Evolutionary conservation across 2,797 vertebrate species (phyloP).

Genomic region (Melanotaenia nigrans): DNA sequence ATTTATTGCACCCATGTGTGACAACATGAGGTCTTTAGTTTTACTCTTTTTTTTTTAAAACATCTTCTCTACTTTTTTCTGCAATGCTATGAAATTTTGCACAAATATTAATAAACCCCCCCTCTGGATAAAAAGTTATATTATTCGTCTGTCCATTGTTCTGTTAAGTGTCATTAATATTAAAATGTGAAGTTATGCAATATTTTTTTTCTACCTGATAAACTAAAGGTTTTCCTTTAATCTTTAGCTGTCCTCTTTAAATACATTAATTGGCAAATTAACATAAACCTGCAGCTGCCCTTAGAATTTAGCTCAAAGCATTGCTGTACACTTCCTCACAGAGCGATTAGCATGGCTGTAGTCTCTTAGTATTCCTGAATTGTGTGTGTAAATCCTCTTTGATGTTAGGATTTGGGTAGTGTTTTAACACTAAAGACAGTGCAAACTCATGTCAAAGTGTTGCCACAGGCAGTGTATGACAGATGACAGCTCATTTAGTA

Average conservation of each 20-base stretch:
- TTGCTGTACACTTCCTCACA: not conserved
- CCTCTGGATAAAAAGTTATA: not conserved
- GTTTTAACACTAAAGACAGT: constrained; percentile 27
- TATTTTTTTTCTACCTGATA: not conserved
- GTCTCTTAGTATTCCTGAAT: constrained; percentile 1
- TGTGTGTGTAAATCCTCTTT: constrained; percentile 1
- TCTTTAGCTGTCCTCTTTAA: not conserved
- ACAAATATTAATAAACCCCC: not conserved
- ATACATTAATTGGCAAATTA: not conserved
- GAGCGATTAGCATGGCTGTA: constrained; percentile 2
- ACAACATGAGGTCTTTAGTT: not conserved
- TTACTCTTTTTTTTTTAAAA: not conserved
- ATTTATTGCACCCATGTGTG: not conserved
- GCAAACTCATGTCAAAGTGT: not conserved
- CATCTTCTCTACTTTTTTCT: not conserved
- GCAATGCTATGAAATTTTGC: not conserved
- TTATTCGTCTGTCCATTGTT: not conserved
- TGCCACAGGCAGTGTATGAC: constrained; percentile 18
- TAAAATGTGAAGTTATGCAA: not conserved
- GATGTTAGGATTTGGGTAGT: constrained; percentile 21
- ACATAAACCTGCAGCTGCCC: not conserved
- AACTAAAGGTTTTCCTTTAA: not conserved
- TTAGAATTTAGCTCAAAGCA: constrained; percentile 1
- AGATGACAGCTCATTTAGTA: constrained; percentile 2
- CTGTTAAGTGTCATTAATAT: not conserved